Conservation (phyloP, 1,140 invertebrate genomes). For the Stegodyphus mimosarum region DNA sequence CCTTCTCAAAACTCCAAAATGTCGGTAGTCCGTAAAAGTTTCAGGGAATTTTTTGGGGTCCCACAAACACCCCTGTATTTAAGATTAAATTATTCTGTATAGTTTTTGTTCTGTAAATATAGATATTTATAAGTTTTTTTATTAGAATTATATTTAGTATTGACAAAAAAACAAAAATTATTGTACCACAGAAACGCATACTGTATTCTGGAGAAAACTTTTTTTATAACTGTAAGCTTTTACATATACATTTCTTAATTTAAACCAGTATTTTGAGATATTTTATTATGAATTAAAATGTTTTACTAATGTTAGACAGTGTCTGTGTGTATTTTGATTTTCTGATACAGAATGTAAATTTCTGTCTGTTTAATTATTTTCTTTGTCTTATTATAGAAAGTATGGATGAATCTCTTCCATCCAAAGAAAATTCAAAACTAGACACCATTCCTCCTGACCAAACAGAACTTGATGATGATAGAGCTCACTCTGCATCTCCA, state of each 20-base stretch:
- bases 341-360: neutral
- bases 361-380: constrained; percentile 18
- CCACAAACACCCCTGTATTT: no score
- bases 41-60: no score
- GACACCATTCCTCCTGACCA: constrained; percentile 6
- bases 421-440: constrained; percentile 1
- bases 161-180: no score
- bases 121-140: no score
- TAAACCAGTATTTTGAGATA: neutral
- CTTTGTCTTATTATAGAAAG: neutral
- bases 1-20: no score
- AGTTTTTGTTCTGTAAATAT: no score
- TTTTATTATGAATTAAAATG: neutral
- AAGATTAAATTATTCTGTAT: no score
- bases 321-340: no score
- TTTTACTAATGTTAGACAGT: neutral
- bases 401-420: constrained; percentile 16
- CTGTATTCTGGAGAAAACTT: no score
- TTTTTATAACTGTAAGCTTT: neutral
- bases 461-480: constrained; percentile 7
- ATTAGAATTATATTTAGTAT: no score
- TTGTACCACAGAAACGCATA: no score
- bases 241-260: neutral
- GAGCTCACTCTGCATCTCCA: constrained; percentile 12
- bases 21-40: no score